Evolutionary conservation across 2,797 vertebrate species (phyloP).

Genomic region (Thamnophis elegans): DNA sequence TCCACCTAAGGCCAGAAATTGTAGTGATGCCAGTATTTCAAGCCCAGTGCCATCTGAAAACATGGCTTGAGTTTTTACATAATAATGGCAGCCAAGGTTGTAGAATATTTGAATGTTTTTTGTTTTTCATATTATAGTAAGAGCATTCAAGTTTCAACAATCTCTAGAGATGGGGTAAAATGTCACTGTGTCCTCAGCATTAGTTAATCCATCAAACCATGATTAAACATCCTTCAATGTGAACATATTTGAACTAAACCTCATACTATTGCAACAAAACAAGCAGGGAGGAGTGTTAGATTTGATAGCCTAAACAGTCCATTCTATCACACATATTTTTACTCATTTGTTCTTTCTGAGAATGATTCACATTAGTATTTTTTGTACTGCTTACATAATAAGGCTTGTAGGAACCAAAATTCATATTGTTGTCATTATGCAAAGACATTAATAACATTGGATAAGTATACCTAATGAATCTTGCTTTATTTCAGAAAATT

Average conservation of each 20-base stretch:
- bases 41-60: not conserved
- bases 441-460: not conserved
- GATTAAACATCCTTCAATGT: not conserved
- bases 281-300: not conserved
- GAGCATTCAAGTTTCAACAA: not conserved
- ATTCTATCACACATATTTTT: not conserved
- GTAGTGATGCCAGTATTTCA: not conserved
- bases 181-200: not conserved
- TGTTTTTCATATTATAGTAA: not conserved
- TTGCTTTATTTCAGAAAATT: not conserved
- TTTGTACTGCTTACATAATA: not conserved
- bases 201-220: not conserved
- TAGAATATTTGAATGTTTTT: not conserved
- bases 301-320: not conserved
- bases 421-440: not conserved
- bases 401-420: not conserved
- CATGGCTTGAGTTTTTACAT: not conserved
- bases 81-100: not conserved
- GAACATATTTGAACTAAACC: not conserved
- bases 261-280: not conserved
- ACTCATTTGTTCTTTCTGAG: not conserved
- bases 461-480: not conserved
- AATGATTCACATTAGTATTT: not conserved
- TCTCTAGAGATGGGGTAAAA: not conserved
- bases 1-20: not conserved